These are phyloP conservation scores for Anorthoa munda DNA, from an alignment of 2,888 invertebrate genomes.

Conservation along the genomic window DNA sequence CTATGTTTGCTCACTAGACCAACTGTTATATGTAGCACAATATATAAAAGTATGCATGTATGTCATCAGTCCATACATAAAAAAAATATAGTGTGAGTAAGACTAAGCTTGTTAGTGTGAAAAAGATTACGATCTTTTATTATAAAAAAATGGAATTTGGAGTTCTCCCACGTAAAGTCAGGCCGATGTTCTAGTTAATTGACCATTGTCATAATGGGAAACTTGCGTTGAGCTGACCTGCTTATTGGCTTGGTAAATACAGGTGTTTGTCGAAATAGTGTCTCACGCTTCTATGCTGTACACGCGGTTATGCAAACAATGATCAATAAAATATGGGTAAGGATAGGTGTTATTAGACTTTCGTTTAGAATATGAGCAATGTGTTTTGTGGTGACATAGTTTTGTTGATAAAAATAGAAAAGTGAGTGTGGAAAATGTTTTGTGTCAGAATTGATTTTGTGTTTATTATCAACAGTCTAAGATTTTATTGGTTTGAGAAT, in stretches of 20 bases:
- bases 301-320: slow-evolving; percentile 73
- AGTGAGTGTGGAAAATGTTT: too few species aligned
- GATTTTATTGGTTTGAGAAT: too few species aligned
- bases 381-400: neutral
- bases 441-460: too few species aligned
- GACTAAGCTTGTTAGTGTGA: slow-evolving; percentile 52
- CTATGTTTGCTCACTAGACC: neutral
- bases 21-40: slow-evolving; percentile 24
- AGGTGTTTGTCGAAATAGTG: slow-evolving; percentile 84
- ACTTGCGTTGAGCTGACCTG: slow-evolving; percentile 83
- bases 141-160: slow-evolving; percentile 69
- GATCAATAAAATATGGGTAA: slow-evolving; percentile 48
- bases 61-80: slow-evolving; percentile 44
- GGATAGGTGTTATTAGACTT: slow-evolving; percentile 20
- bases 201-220: slow-evolving; percentile 89
- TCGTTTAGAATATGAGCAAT: neutral
- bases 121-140: slow-evolving; percentile 62
- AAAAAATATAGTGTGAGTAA: slow-evolving; percentile 49
- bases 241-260: slow-evolving; percentile 83
- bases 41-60: slow-evolving; percentile 33
- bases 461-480: too few species aligned
- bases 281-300: slow-evolving; percentile 83
- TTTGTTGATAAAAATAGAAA: neutral
- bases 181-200: slow-evolving; percentile 82
- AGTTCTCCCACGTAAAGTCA: slow-evolving; percentile 80